Evolutionary conservation across 2,113 vertebrate species (phyloP).

Genomic region (Heptranchias perlo): DNA sequence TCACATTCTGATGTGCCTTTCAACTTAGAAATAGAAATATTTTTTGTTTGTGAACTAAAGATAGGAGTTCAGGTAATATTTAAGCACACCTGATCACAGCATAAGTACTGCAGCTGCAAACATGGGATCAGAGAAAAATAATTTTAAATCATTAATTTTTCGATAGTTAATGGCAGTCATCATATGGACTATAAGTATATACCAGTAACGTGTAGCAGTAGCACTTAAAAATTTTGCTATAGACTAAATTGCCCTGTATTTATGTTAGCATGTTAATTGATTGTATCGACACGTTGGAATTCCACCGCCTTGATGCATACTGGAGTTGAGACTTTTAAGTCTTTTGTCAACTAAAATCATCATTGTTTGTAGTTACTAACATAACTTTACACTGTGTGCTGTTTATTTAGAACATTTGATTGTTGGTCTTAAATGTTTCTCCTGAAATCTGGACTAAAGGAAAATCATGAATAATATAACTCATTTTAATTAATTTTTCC

Average conservation of each 20-base stretch:
- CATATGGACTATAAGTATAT: conserved; percentile 56
- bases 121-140: conserved; percentile 57
- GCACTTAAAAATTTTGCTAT: conserved; percentile 60
- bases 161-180: conserved; percentile 59
- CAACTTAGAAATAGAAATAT: conserved; percentile 62
- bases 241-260: conserved; percentile 63
- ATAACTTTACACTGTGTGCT: conserved; percentile 46
- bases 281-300: conserved; percentile 56
- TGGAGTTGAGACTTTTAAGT: conserved; percentile 52
- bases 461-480: conserved; percentile 48
- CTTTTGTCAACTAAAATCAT: conserved; percentile 49
- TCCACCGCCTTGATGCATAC: conserved; percentile 52
- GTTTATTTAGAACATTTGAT: conserved; percentile 49
- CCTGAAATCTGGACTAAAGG: conserved; percentile 45
- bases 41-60: conserved; percentile 63
- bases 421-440: conserved; percentile 49
- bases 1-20: conserved; percentile 78
- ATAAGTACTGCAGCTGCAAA: conserved; percentile 56
- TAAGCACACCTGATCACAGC: conserved; percentile 59
- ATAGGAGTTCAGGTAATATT: conserved; percentile 57
- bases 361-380: conserved; percentile 41
- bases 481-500: conserved; percentile 44
- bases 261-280: conserved; percentile 72
- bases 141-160: conserved; percentile 51
- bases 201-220: conserved; percentile 62